Percentiles rank a stretch among this genome's conserved stretches.
phyloP scores from a whole-genome alignment of 2,888 invertebrate species.

The Operophtera brumata region DNA sequence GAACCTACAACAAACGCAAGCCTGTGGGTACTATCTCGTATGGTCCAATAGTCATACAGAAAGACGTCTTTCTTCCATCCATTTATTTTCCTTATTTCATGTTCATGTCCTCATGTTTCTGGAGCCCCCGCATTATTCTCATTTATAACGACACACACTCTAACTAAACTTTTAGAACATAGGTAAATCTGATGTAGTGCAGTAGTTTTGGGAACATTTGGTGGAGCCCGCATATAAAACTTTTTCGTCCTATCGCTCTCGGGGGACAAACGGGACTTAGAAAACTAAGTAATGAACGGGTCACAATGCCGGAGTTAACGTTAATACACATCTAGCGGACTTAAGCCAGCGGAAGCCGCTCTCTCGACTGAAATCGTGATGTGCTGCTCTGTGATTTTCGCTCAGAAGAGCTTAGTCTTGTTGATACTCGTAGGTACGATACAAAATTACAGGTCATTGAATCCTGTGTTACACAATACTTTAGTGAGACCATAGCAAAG shows the following conservation, averaged over 20 bases:
- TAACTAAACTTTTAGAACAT: constrained; percentile 3
- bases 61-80: too few species aligned
- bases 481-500: too few species aligned
- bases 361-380: not conserved
- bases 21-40: too few species aligned
- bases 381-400: not conserved
- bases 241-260: constrained; percentile 33
- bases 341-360: not conserved
- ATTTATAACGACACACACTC: not conserved
- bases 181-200: constrained; percentile 17
- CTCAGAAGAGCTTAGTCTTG: too few species aligned
- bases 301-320: not conserved
- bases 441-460: too few species aligned
- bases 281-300: constrained; percentile 37
- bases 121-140: not conserved
- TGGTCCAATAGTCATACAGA: too few species aligned
- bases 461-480: too few species aligned
- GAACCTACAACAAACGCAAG: too few species aligned
- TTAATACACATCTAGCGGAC: not conserved
- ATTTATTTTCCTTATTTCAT: too few species aligned
- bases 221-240: constrained; percentile 35
- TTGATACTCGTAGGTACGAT: too few species aligned
- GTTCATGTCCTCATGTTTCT: too few species aligned
- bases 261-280: constrained; percentile 25
- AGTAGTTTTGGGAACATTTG: constrained; percentile 21